phyloP scores from a whole-genome alignment of 2,113 vertebrate species.

The Paracanthobrama guichenoti region DNA sequence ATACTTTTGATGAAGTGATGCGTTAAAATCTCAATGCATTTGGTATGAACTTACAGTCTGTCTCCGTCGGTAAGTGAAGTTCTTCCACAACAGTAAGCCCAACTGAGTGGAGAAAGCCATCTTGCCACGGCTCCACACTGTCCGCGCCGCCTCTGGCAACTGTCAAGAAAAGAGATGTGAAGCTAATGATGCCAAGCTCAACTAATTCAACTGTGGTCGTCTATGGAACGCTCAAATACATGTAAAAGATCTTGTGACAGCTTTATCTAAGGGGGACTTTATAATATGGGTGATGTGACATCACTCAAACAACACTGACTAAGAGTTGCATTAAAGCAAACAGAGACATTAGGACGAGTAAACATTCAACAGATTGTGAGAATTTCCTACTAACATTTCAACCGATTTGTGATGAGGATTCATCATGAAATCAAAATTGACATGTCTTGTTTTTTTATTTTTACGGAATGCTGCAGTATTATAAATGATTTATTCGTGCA shows the following conservation, averaged over 20 bases:
- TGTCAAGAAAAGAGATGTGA: constrained; percentile 62
- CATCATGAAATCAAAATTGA: too few relatives aligned
- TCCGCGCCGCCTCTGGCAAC: constrained; percentile 77
- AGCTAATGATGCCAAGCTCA: neutral
- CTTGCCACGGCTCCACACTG: constrained; percentile 66
- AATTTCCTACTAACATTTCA: neutral
- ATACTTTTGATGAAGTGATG: neutral
- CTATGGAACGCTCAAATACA: neutral
- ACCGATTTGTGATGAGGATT: neutral
- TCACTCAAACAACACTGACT: neutral
- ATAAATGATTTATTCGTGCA: too few relatives aligned
- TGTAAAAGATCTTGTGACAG: neutral
- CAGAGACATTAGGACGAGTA: constrained; percentile 64
- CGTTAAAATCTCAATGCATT: neutral
- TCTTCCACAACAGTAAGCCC: constrained; percentile 96
- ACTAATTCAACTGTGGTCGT: too few relatives aligned
- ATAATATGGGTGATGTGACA: neutral
- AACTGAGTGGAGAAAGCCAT: constrained; percentile 94
- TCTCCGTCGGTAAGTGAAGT: constrained; percentile 92
- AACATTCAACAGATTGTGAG: constrained; percentile 52
- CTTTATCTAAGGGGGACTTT: constrained; percentile 11
- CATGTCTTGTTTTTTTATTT: too few relatives aligned
- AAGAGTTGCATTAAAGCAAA: constrained; percentile 60
- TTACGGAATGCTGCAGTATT: too few relatives aligned
- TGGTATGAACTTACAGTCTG: constrained; percentile 85